Evolutionary conservation across 2,797 vertebrate genomes (phyloP).

Genomic region (Mormyrus hasselquistii): DNA sequence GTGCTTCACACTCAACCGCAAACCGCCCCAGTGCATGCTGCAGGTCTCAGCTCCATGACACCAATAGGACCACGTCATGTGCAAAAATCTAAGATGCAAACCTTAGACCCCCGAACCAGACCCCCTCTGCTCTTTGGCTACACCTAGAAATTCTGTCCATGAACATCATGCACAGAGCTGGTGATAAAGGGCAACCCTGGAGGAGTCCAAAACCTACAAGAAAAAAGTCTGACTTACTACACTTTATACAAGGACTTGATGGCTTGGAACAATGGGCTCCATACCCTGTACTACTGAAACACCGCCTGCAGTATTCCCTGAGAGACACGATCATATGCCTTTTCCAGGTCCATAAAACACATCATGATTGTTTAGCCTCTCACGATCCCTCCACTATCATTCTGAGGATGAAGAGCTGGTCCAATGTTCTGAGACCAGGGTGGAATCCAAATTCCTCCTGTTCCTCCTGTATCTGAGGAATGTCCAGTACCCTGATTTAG

Average conservation of each 20-base stretch:
- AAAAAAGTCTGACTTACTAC: neutral
- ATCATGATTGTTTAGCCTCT: neutral
- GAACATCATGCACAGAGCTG: neutral
- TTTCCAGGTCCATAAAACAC: neutral
- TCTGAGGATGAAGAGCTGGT: neutral
- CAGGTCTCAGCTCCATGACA: neutral
- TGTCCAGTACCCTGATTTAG: neutral
- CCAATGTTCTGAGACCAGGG: neutral
- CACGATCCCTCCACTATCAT: neutral
- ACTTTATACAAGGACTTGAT: neutral
- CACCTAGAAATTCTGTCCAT: neutral
- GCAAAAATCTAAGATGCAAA: neutral
- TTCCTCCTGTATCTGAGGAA: neutral
- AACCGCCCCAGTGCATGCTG: neutral
- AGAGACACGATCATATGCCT: neutral
- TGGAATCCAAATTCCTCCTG: neutral
- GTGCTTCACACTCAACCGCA: neutral
- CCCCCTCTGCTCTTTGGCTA: neutral
- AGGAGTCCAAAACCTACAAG: neutral
- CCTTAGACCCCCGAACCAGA: neutral
- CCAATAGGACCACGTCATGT: neutral
- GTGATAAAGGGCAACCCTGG: neutral
- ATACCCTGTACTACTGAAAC: neutral
- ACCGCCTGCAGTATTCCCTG: neutral
- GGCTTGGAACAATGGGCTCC: neutral